Base-by-base conservation (phyloP, 1,140 invertebrate genomes). In the Bilobella aurantiaca region DNA sequence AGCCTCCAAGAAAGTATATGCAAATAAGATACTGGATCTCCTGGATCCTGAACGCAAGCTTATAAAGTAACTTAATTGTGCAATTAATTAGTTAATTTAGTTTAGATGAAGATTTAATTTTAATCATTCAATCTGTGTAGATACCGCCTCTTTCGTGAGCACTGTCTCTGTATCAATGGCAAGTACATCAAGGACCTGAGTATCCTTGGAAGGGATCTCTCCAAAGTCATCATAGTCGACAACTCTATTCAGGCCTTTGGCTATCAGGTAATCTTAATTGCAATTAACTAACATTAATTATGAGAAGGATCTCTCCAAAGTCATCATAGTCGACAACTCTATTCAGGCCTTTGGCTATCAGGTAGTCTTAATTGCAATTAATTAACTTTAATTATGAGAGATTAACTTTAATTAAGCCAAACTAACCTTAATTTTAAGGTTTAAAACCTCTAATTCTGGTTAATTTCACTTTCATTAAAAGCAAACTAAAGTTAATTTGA, bases 141-240 rank as follows among this genome's bases (percentile, higher is more conserved):
- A 71, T 86, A 86, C 74, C 81, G 94, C 60, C 78, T 98, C 59
- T 98, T 96, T 79, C 82, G 94, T 65, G 93, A 98, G 77, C 94
- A 97, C 75, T 98, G 94, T 77, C 86, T 96, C 0, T 91, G 90
- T 75, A 89, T 96, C 12, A 91, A 93, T 79, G 93, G 93, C 0
- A 96, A 96, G 80, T 97, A 97, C 76, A 93, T 98, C 61, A 97
- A 98, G 76, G 95, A 98, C 80, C 80, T 97, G 29, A 89, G 87
- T 0, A 96, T 97, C 72, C 81, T 97, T 18, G 93, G 93, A 28
- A 81, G 95, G 69, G 94, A 98, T 81, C 81, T 97, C 42, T 86
- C 90, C 1, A 91, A 90, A 78, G 93, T 91, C 59, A 86, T 95
- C 67, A 95, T 95, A 70, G 85, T 95, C 69, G 92, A 95, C 79